Evolutionary conservation across 1,140 invertebrate genomes (phyloP).

Genomic region (Drosophila saltans): DNA sequence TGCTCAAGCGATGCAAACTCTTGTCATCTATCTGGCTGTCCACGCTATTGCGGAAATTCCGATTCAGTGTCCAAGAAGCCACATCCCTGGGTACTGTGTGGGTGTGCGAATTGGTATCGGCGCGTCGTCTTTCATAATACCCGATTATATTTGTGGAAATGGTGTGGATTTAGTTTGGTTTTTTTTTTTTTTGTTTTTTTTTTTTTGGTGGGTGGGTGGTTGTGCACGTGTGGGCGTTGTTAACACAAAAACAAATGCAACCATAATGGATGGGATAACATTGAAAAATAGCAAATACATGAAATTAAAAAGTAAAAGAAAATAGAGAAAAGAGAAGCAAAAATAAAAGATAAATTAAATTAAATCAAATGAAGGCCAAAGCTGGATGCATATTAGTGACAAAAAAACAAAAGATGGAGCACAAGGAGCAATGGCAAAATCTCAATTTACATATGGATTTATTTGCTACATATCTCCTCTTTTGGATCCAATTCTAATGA

Average conservation of each 20-base stretch:
- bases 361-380: slow-evolving; percentile 1
- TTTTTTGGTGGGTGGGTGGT: slow-evolving; percentile 23
- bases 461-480: not conserved
- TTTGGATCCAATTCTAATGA: not conserved
- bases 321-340: slow-evolving; percentile 22
- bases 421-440: slow-evolving; percentile 2
- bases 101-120: slow-evolving; percentile 70
- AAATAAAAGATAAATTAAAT: slow-evolving; percentile 39
- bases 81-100: slow-evolving; percentile 72
- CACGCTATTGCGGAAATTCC: slow-evolving; percentile 78
- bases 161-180: slow-evolving; percentile 9
- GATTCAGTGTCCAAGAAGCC: slow-evolving; percentile 77
- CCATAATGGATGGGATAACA: slow-evolving; percentile 32
- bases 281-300: slow-evolving; percentile 42
- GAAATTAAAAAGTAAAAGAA: not conserved
- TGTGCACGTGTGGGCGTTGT: slow-evolving; percentile 36
- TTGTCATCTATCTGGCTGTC: slow-evolving; percentile 80
- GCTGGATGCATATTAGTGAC: slow-evolving; percentile 39
- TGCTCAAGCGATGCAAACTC: slow-evolving; percentile 62
- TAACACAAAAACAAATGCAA: slow-evolving; percentile 54
- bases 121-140: slow-evolving; percentile 58
- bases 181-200: too few relatives aligned
- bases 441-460: not conserved
- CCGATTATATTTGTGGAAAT: not conserved
- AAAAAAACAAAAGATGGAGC: slow-evolving; percentile 10